Evolutionary conservation across 1,140 invertebrate genomes (phyloP), one percentile per base, ranked within the genome.

Genomic region (Sarcophaga bullata): DNA sequence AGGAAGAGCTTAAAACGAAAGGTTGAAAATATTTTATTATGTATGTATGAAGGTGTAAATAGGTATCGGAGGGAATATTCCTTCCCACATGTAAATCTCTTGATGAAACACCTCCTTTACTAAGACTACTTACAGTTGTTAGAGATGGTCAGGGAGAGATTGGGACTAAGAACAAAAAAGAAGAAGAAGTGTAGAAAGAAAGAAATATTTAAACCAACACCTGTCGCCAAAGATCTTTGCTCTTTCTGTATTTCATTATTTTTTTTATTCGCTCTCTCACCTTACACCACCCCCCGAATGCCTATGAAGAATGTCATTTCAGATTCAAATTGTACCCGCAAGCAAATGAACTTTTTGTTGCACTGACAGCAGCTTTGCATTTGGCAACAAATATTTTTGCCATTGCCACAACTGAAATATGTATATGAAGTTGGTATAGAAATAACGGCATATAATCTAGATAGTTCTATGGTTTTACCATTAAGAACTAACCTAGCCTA

Each of bases 161-260:
- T 8, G 17, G 6, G 15, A 58, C 15, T 15, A 15, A 15, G 6
- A 19, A 8, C 19, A 62, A 11, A 9, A 37, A 37, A 37, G 4
- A 37, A 2, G 25, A 37, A 37, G n/a, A n/a, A n/a, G n/a, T 68
- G 17, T 68, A 58, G 54, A 8, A n/a, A n/a, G 25, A 37, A 37
- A 37, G 25, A 37, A 37, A 37, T 37, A 37, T 37, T 37, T 37
- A 37, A 68, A 9, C 62, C 19, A 68, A 68, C 62, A 68, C 62
- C 62, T 68, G 62, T 68, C 62, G 62, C 62, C 19, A 68, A 68
- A 19, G 62, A 68, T 68, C 54, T 58, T n/a, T n/a, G 54, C 54
- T 1, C 13, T n/a, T 58, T 58, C n/a, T 15, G 15, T n/a, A n/a
- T 58, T 58, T 58, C 9, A 58, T 6, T n/a, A n/a, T n/a, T n/a